Evolutionary conservation across 1,140 invertebrate species (phyloP).

Genomic region (Drosophila watanabei): DNA sequence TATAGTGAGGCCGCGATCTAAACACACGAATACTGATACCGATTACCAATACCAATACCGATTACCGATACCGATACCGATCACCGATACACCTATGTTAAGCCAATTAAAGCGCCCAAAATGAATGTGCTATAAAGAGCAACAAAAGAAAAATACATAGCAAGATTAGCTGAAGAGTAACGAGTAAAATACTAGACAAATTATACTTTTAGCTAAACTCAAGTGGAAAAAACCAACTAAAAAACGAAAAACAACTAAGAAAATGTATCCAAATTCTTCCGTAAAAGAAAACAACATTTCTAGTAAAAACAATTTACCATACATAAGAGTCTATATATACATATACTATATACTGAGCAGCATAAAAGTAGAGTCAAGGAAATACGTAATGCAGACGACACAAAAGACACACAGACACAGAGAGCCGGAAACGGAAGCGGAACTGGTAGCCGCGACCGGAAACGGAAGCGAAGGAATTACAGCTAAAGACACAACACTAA

Average conservation of each 20-base stretch:
- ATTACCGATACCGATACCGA: slow-evolving; percentile 22
- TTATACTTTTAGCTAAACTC: slow-evolving; percentile 78
- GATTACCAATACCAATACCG: slow-evolving; percentile 11
- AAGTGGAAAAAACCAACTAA: slow-evolving; percentile 14
- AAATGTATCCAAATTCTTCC: slow-evolving; percentile 82
- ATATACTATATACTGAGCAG: slow-evolving; percentile 63
- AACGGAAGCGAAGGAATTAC: slow-evolving; percentile 24
- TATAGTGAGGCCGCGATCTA: slow-evolving; percentile 5
- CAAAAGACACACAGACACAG: slow-evolving; percentile 19
- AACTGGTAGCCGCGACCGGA: slow-evolving; percentile 10
- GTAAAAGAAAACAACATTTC: slow-evolving; percentile 69
- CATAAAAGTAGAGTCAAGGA: slow-evolving; percentile 60
- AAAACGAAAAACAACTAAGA: slow-evolving; percentile 18
- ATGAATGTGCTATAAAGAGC: slow-evolving; percentile 44
- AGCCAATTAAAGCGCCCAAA: slow-evolving; percentile 62
- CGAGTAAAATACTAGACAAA: slow-evolving; percentile 63
- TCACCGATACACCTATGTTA: slow-evolving; percentile 56
- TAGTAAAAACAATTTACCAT: slow-evolving; percentile 75
- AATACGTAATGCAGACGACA: slow-evolving; percentile 76
- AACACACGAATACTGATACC: slow-evolving; percentile 28
- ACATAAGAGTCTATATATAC: slow-evolving; percentile 56
- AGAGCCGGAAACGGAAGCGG: slow-evolving; percentile 17
- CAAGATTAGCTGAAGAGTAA: slow-evolving; percentile 56
- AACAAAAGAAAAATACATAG: slow-evolving; percentile 39
- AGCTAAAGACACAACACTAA: slow-evolving; percentile 48